These are phyloP conservation scores for Craterocephalus amniculus DNA, from an alignment of 2,797 vertebrate genomes.

Conservation along the genomic window DNA sequence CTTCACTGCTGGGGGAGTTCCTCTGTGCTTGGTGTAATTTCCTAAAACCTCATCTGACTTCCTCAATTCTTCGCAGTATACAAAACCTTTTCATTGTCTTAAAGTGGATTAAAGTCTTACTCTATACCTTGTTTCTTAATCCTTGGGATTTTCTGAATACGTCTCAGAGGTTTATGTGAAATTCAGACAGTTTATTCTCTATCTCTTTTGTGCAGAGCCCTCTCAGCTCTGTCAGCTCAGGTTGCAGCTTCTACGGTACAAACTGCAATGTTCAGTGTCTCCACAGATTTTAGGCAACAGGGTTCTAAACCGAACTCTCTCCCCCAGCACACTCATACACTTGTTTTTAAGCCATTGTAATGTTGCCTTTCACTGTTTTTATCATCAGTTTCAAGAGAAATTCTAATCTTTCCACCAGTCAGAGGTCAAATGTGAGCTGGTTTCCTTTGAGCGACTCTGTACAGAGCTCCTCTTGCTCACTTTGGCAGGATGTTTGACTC, in stretches of 20 bases:
- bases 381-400: slow-evolving; percentile 5
- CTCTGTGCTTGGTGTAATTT: background rate
- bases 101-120: background rate
- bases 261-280: background rate
- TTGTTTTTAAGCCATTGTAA: background rate
- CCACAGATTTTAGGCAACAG: background rate
- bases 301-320: background rate
- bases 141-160: background rate
- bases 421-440: background rate
- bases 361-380: slow-evolving; percentile 7
- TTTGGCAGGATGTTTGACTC: background rate
- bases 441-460: background rate
- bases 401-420: background rate
- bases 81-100: background rate
- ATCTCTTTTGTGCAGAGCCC: background rate
- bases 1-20: background rate
- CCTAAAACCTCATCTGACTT: background rate
- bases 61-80: background rate
- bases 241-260: background rate
- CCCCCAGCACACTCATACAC: background rate
- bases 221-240: background rate
- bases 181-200: background rate
- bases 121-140: background rate
- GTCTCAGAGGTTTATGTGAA: background rate
- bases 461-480: background rate